Base-by-base conservation (phyloP, 2,888 invertebrate genomes). In the Gastrophysa polygoni region DNA sequence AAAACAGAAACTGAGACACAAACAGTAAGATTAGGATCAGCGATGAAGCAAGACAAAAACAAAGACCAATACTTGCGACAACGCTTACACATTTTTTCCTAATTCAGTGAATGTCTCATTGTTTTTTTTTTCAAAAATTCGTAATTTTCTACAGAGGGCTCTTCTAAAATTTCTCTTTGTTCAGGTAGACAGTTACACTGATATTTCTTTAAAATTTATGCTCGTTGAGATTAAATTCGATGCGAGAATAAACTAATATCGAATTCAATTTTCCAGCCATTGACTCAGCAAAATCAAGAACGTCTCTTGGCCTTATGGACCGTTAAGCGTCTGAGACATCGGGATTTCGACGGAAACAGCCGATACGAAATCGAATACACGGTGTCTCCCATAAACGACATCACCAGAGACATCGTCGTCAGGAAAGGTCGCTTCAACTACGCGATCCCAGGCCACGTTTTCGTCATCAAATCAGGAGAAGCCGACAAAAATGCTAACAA, bases 301-400 rank as follows among this genome's bases (percentile, higher is more conserved):
- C 78, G 80, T 59, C 82, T 88, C 3, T 82, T 86, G 72, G 89
- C 90, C 0, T 77, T 88, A 59, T 91, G 91, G 91, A 86, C 87
- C 0, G 88, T 90, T 2, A 89, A 88, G 78, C 84, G 89, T 55
- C 85, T 89, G 55, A 81, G 89, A 44, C 90, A 91, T 76, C 83
- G 87, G 59, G 87, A 88, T 70, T 77, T 78, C 0, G 72, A 80
- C 63, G 77, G 84, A 75, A 80, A 83, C 69, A 82, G 81, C 79
- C 34, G 81, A 78, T 90, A 88, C 73, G 90, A 90, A 78, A 79
- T 90, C 66, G 89, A 89, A 73, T 89, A 89, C 73, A 88, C 87
- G 2, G 85, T 91, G 6, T 86, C 87, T 57, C 84, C 86, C 1
- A 81, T 84, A n/a, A 82, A 81, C 62, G 80, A 81, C 56, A 75